Evolutionary conservation across 2,113 vertebrate species (phyloP), one percentile per base, ranked within the genome.

Genomic region (Trematocara nigrifrons): DNA sequence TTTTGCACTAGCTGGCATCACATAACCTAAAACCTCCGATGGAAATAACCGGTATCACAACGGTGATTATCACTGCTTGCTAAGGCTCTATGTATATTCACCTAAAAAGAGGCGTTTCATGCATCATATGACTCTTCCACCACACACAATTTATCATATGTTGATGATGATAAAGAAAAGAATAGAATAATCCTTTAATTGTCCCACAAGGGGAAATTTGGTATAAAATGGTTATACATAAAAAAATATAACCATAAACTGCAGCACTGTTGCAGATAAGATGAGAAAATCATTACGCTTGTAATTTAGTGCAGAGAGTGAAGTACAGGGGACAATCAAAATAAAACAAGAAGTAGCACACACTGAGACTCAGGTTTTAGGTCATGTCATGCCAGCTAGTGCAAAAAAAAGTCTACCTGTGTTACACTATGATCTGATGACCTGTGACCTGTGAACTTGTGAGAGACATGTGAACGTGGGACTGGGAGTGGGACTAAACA

Each of bases 311-410:
- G 59, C 59, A 38, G 1, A 64, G 2, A 64, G 33, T 64, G 16
- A 64, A 64, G 59, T 64, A 64, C 10, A 64, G 59, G 33, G 59
- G 18, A 1, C 33, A 64, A 38, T 38, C 0, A 64, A 64, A 64
- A 64, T 64, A 64, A 38, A 64, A 64, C 13, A 59, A 31, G 26
- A 59, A 59, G 56, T 59, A 59, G 29, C 13, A 31, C 16, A 64
- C 18, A 11, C 9, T 64, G 31, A 35, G 9, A 64, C 59, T 35
- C 31, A 64, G 31, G n/a, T n/a, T n/a, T n/a, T n/a, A n/a, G n/a
- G n/a, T n/a, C n/a, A n/a, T n/a, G n/a, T n/a, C n/a, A n/a, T n/a
- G n/a, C n/a, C n/a, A n/a, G n/a, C n/a, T n/a, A n/a, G n/a, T n/a
- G n/a, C n/a, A n/a, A n/a, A n/a, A n/a, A n/a, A n/a, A n/a, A n/a